These are phyloP conservation scores for Cotesia congregata DNA, from an alignment of 2,888 invertebrate genomes.

Conservation along the genomic window DNA sequence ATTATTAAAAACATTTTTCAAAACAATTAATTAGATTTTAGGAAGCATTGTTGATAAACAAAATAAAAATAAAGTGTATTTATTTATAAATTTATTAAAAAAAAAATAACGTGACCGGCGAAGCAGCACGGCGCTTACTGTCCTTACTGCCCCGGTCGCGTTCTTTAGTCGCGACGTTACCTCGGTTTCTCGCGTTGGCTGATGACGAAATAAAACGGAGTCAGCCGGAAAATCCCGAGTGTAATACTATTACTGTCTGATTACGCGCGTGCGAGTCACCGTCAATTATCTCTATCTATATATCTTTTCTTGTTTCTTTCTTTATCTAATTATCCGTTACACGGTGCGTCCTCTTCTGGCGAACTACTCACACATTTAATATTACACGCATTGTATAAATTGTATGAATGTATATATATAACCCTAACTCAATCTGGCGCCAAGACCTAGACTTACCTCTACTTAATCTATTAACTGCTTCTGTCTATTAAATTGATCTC, in stretches of 20 bases:
- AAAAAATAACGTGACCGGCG: conserved; percentile 54
- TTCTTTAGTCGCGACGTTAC: conserved; percentile 28
- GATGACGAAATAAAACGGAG: conserved; percentile 42
- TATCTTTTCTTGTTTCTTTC: neutral
- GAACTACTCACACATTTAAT: too few species aligned
- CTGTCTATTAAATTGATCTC: too few species aligned
- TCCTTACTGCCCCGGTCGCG: conserved; percentile 24
- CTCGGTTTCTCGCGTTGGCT: conserved; percentile 52
- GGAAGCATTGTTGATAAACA: too few species aligned
- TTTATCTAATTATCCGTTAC: neutral
- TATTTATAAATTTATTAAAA: too few species aligned
- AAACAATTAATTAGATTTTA: too few species aligned
- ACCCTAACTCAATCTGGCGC: neutral
- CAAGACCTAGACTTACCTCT: neutral
- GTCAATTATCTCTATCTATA: neutral
- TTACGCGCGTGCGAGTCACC: neutral
- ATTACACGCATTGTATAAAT: too few species aligned
- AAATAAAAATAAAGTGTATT: too few species aligned
- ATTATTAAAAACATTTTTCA: too few species aligned
- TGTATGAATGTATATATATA: neutral
- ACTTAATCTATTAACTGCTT: too few species aligned
- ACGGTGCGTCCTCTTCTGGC: too few species aligned
- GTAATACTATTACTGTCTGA: neutral
- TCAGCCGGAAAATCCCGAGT: conserved; percentile 47
- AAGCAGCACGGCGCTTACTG: conserved; percentile 67